Evolutionary conservation across 2,113 vertebrate genomes (phyloP).

Genomic region (Sigmodon hispidus): DNA sequence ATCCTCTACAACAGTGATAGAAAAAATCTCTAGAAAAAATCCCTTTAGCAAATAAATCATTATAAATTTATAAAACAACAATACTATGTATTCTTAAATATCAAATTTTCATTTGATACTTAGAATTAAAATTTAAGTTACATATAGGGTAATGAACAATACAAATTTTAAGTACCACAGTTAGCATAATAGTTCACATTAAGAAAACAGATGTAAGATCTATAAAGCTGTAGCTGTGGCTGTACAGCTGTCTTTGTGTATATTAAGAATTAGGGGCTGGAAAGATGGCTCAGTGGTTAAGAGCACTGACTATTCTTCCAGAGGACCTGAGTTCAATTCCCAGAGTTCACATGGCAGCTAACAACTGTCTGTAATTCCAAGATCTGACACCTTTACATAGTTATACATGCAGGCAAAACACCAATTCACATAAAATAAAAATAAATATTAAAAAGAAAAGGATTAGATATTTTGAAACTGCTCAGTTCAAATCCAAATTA

Average conservation of each 20-base stretch:
- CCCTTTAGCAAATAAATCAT: conserved; percentile 22
- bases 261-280: conserved; percentile 1
- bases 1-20: background rate
- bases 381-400: no score
- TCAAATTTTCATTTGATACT: no score
- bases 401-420: no score
- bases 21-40: conserved; percentile 18
- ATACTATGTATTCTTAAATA: no score
- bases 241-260: background rate
- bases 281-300: no score
- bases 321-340: no score
- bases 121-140: background rate
- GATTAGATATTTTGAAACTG: background rate
- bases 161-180: background rate
- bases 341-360: no score
- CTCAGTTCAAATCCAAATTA: background rate
- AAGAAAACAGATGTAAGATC: background rate
- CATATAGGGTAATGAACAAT: conserved; percentile 5
- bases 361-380: no score
- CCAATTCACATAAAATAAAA: no score
- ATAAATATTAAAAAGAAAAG: no score
- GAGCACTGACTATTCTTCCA: no score
- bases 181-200: background rate
- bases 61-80: background rate
- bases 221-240: background rate